Conservation (phyloP, 1,140 invertebrate species). For the Spodoptera frugiperda region DNA sequence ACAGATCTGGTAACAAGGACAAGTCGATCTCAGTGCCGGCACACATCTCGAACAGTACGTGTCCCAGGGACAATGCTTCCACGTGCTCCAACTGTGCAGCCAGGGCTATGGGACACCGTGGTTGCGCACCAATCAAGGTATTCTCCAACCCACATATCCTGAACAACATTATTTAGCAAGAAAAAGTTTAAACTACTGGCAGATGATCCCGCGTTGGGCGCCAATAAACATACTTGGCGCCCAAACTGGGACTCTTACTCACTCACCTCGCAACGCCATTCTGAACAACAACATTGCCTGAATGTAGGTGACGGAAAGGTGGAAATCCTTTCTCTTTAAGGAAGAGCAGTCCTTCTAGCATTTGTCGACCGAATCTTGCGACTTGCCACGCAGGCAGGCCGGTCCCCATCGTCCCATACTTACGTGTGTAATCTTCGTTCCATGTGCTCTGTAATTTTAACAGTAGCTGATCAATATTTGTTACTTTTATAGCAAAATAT, state of each 20-base stretch:
- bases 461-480: constrained; percentile 2
- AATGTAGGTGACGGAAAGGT: constrained; percentile 94
- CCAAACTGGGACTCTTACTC: not conserved
- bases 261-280: constrained; percentile 92
- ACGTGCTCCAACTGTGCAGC: constrained; percentile 84
- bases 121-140: constrained; percentile 92
- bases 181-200: too few species aligned
- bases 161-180: constrained; percentile 25
- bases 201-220: not conserved
- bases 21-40: constrained; percentile 93
- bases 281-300: constrained; percentile 96
- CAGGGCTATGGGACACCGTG: constrained; percentile 80
- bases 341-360: constrained; percentile 95
- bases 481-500: not conserved
- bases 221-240: not conserved
- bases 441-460: constrained; percentile 75
- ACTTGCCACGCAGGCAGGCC: constrained; percentile 92
- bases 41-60: constrained; percentile 96
- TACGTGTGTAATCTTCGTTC: constrained; percentile 80
- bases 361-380: constrained; percentile 94
- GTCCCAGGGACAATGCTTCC: constrained; percentile 93
- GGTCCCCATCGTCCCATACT: constrained; percentile 70
- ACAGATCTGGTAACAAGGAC: constrained; percentile 89
- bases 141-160: constrained; percentile 94
- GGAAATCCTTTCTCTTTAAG: constrained; percentile 95